Evolutionary conservation across 2,113 vertebrate species (phyloP).

Genomic region (Gopherus evgoodei): DNA sequence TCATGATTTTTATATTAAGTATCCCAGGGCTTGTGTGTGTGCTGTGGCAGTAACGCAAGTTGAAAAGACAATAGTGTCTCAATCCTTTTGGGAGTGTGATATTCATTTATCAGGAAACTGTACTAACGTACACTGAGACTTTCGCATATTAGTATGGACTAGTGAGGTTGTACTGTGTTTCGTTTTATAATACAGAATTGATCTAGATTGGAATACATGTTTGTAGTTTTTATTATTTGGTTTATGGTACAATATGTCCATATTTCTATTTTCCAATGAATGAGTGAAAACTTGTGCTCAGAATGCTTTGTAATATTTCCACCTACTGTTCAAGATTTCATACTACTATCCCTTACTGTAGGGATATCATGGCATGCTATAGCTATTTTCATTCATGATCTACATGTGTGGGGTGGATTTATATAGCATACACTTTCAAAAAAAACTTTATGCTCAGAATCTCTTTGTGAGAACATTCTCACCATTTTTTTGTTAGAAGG

Average conservation of each 20-base stretch:
- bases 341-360: no score
- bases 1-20: no score
- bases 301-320: neutral
- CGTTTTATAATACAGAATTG: neutral
- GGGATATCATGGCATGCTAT: neutral
- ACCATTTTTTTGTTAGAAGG: neutral
- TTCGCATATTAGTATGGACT: neutral
- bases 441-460: neutral
- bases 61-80: no score
- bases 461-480: neutral
- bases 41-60: no score
- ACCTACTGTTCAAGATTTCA: conserved; percentile 25
- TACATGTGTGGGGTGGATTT: neutral
- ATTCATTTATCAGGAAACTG: no score
- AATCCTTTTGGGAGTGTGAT: no score
- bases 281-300: neutral
- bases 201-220: neutral
- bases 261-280: neutral
- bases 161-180: neutral
- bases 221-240: no score
- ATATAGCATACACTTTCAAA: neutral
- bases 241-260: neutral
- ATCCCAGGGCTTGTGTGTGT: no score
- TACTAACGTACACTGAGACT: neutral
- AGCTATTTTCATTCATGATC: neutral